These are phyloP conservation scores for Drosophila kikkawai DNA, from an alignment of 1,140 invertebrate genomes.

Conservation along the genomic window DNA sequence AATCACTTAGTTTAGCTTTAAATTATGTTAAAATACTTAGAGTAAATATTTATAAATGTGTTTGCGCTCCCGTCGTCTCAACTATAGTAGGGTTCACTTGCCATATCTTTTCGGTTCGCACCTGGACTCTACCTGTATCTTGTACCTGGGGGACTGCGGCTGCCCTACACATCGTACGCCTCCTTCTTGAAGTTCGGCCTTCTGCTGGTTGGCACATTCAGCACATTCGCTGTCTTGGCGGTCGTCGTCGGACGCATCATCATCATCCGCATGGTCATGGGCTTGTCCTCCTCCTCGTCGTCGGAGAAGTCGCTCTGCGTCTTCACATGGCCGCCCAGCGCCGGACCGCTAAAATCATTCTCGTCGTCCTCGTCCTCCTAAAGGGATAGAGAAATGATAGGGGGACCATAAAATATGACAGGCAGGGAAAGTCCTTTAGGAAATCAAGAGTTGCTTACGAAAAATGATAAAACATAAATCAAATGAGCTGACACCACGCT, in stretches of 20 bases:
- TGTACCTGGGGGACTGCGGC: slow-evolving; percentile 8
- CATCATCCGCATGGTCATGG: slow-evolving; percentile 81
- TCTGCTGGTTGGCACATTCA: slow-evolving; percentile 83
- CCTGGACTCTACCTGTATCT: slow-evolving; percentile 18
- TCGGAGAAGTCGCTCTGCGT: slow-evolving; percentile 82
- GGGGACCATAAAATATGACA: neutral
- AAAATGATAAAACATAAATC: slow-evolving; percentile 50
- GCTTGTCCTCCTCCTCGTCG: slow-evolving; percentile 82
- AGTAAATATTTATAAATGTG: slow-evolving; percentile 73
- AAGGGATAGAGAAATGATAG: slow-evolving; percentile 9
- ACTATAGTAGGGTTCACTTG: slow-evolving; percentile 36
- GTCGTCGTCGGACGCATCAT: slow-evolving; percentile 67
- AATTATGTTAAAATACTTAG: slow-evolving; percentile 80
- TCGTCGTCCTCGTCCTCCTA: slow-evolving; percentile 79
- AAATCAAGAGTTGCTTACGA: slow-evolving; percentile 41
- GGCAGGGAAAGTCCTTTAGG: slow-evolving; percentile 24
- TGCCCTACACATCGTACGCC: slow-evolving; percentile 81
- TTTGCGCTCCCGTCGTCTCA: slow-evolving; percentile 38
- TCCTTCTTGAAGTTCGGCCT: slow-evolving; percentile 79
- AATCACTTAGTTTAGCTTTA: slow-evolving; percentile 61
- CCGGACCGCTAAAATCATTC: slow-evolving; percentile 81
- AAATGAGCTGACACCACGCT: slow-evolving; percentile 42
- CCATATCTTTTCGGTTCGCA: slow-evolving; percentile 28
- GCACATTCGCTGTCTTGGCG: slow-evolving; percentile 61
- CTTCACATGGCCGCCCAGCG: slow-evolving; percentile 81